Percentiles rank a stretch among this genome's conserved stretches.
Conservation (phyloP, 2,797 vertebrate species). For the Eupleurogrammus muticus region DNA sequence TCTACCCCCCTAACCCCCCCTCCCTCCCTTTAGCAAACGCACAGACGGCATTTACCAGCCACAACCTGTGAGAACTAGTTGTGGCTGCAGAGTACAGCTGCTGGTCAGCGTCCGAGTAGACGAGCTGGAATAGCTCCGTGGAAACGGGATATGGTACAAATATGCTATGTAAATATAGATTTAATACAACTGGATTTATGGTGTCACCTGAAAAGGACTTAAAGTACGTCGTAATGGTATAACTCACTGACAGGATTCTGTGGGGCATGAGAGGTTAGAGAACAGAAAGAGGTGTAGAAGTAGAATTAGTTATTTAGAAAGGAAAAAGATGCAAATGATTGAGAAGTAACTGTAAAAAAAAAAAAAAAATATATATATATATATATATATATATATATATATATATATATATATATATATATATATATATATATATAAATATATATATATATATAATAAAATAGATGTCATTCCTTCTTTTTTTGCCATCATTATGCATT, state of each 20-base stretch:
- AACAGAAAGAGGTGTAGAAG: not conserved
- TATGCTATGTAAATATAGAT: slow-evolving; percentile 32
- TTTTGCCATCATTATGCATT: slow-evolving; percentile 3
- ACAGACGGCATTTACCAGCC: slow-evolving; percentile 42
- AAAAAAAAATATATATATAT: no score
- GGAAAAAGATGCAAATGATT: not conserved
- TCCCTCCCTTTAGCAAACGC: slow-evolving; percentile 13
- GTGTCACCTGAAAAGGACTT: not conserved
- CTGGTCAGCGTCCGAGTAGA: slow-evolving; percentile 30
- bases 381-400: no score
- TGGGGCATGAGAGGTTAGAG: not conserved
- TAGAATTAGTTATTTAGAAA: not conserved
- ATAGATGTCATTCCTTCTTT: slow-evolving; percentile 5
- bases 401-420: no score
- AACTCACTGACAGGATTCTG: not conserved
- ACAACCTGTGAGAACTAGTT: slow-evolving; percentile 71
- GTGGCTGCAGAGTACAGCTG: slow-evolving; percentile 47
- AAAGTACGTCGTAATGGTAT: no score
- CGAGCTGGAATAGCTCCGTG: slow-evolving; percentile 47
- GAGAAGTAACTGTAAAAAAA: not conserved
- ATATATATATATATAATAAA: no score
- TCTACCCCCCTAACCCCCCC: not conserved
- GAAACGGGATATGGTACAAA: slow-evolving; percentile 47
- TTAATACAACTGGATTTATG: slow-evolving; percentile 17
- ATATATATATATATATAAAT: no score